These are phyloP conservation scores for Coregonus ussuriensis DNA, from an alignment of 2,797 vertebrate genomes.

Conservation along the genomic window DNA sequence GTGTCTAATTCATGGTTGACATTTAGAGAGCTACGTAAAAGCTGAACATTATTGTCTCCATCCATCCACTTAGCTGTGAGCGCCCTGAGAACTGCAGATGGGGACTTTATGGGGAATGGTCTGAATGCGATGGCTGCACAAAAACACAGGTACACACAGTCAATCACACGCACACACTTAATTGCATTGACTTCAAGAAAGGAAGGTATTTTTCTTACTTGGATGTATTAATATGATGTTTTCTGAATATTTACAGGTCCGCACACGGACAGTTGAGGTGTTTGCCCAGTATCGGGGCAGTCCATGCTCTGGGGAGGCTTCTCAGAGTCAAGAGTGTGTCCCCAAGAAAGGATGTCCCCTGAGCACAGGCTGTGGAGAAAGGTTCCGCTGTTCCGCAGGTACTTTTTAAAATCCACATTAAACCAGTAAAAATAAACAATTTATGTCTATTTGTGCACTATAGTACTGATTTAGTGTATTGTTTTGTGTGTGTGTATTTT, in stretches of 20 bases:
- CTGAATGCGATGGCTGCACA: slow-evolving; percentile 87
- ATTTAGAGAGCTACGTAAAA: not conserved
- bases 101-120: slow-evolving; percentile 85
- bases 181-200: not conserved
- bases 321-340: slow-evolving; percentile 76
- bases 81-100: slow-evolving; percentile 81
- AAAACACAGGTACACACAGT: slow-evolving; percentile 78
- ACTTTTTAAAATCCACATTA: not conserved
- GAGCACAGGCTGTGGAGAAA: slow-evolving; percentile 81
- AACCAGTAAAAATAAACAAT: not conserved
- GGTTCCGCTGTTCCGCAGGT: slow-evolving; percentile 91
- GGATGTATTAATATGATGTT: not conserved
- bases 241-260: slow-evolving; percentile 69
- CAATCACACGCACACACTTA: slow-evolving; percentile 10
- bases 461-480: not conserved
- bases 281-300: slow-evolving; percentile 85
- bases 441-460: not conserved
- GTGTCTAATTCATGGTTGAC: not conserved
- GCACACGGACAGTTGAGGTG: slow-evolving; percentile 72
- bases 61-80: slow-evolving; percentile 56
- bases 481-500: not conserved
- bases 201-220: not conserved
- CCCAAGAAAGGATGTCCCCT: slow-evolving; percentile 80
- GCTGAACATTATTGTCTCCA: not conserved
- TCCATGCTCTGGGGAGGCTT: slow-evolving; percentile 77